Percentiles rank a stretch among this genome's conserved stretches.
phyloP scores from a whole-genome alignment of 2,113 vertebrate species.

The Etheostoma spectabile region DNA sequence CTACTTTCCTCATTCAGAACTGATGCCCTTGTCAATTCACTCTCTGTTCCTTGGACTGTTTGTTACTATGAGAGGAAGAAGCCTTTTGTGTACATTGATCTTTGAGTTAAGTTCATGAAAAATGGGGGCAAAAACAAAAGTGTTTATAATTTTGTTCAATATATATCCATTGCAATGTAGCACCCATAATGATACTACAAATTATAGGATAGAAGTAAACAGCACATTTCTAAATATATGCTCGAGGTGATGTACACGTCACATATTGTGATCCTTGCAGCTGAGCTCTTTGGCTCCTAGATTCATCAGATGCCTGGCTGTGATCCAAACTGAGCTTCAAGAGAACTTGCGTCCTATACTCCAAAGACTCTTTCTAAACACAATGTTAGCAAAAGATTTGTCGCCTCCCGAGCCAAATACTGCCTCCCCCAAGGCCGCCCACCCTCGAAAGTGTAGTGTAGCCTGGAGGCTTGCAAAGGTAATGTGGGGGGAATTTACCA shows the following conservation, averaged over 20 bases:
- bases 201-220: slow-evolving; percentile 10
- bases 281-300: slow-evolving; percentile 7
- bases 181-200: neutral
- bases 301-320: neutral
- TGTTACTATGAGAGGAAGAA: too few relatives aligned
- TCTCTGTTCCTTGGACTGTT: too few relatives aligned
- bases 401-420: slow-evolving; percentile 24
- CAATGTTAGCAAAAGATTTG: slow-evolving; percentile 46
- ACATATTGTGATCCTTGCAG: neutral
- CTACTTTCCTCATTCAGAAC: too few relatives aligned
- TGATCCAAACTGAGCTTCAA: slow-evolving; percentile 26
- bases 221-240: slow-evolving; percentile 3
- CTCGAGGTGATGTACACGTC: neutral
- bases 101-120: too few relatives aligned
- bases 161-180: neutral
- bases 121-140: too few relatives aligned
- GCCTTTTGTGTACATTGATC: too few relatives aligned
- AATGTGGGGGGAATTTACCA: slow-evolving; percentile 66
- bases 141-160: neutral
- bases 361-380: slow-evolving; percentile 43
- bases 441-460: slow-evolving; percentile 48
- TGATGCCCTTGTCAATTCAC: too few relatives aligned
- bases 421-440: slow-evolving; percentile 21
- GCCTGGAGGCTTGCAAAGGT: slow-evolving; percentile 68
- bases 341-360: slow-evolving; percentile 26